Evolutionary conservation across 2,113 vertebrate species (phyloP).

Genomic region (Probosciger aterrimus): DNA sequence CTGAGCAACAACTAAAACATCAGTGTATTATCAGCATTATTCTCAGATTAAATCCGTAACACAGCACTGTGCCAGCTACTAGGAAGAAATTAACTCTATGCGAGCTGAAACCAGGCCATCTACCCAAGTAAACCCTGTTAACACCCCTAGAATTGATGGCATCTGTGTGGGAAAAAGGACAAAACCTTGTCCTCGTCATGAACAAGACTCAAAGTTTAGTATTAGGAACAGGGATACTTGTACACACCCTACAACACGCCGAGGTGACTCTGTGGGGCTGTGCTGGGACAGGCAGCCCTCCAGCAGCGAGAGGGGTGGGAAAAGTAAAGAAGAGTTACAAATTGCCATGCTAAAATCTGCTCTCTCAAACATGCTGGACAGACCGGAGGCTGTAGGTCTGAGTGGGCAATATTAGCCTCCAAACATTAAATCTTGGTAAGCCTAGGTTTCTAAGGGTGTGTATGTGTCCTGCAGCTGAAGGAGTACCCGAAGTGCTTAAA

Average conservation of each 20-base stretch:
- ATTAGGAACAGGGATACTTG: neutral
- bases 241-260: neutral
- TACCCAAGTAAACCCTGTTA: neutral
- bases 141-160: neutral
- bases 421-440: neutral
- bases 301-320: neutral
- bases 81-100: neutral
- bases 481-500: neutral
- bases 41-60: neutral
- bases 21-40: neutral
- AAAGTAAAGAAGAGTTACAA: neutral
- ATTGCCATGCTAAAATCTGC: neutral
- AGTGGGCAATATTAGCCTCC: neutral
- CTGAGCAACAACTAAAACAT: neutral
- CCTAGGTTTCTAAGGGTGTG: neutral
- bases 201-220: neutral
- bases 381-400: neutral
- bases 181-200: neutral
- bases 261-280: neutral
- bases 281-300: neutral
- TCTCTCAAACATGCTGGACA: neutral
- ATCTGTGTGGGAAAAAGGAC: neutral
- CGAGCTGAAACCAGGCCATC: neutral
- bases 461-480: neutral
- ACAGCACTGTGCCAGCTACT: neutral